Conservation (phyloP, 2,888 invertebrate species). For the Romanomermis culicivorax region DNA sequence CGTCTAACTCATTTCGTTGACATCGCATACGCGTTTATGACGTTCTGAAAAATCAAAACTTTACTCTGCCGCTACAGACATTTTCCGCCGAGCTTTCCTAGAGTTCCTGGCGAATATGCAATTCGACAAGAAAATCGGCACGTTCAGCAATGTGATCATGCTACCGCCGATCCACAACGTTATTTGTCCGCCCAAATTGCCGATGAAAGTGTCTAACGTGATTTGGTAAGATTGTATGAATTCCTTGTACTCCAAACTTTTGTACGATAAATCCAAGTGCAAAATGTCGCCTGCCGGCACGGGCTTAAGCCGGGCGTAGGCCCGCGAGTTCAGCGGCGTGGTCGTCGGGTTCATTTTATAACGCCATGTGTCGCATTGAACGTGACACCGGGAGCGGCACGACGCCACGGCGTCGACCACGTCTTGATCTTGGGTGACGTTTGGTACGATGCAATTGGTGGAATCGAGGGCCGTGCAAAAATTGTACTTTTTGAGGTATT, state of each 20-base stretch:
- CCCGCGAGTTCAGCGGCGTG: neutral
- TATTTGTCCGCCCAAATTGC: neutral
- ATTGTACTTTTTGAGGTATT: neutral
- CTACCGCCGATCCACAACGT: neutral
- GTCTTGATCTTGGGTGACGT: neutral
- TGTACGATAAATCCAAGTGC: neutral
- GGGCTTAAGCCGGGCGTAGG: neutral
- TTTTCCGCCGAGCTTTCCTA: too few species aligned
- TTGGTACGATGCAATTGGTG: neutral
- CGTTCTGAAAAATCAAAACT: too few species aligned
- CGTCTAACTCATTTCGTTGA: too few species aligned
- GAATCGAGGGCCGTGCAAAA: neutral
- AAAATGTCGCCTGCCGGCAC: neutral
- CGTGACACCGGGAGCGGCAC: neutral
- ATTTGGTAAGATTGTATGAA: neutral
- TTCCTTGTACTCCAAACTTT: neutral
- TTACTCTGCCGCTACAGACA: too few species aligned
- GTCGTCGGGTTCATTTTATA: neutral
- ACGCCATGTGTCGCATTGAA: neutral
- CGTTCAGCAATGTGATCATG: neutral
- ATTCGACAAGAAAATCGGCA: neutral
- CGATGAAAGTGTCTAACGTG: neutral
- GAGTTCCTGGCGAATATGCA: too few species aligned
- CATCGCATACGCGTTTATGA: too few species aligned
- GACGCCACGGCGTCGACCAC: neutral